A percentile compares a stretch with the other conserved stretches of the same genome.
Conservation (phyloP, 2,797 vertebrate species). For the Steatocranus sp. region DNA sequence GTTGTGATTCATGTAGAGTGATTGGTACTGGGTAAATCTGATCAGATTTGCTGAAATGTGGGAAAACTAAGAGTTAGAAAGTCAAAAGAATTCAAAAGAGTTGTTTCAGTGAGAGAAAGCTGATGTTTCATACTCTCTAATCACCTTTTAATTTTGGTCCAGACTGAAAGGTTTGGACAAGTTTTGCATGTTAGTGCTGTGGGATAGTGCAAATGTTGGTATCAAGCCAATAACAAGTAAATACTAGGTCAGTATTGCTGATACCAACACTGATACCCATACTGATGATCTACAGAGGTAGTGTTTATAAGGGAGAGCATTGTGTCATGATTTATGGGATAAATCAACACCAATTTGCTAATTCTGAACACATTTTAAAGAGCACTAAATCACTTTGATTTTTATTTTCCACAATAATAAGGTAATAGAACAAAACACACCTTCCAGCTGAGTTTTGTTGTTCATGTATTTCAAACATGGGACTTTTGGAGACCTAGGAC, state of each 20-base stretch:
- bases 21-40: neutral
- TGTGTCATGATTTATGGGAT: neutral
- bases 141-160: neutral
- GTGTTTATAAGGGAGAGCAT: neutral
- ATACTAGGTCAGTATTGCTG: neutral
- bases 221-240: neutral
- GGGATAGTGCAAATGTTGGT: neutral
- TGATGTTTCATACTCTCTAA: neutral
- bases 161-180: neutral
- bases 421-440: neutral
- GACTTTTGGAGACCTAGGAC: no score
- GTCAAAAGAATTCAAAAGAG: neutral
- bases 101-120: neutral
- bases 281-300: neutral
- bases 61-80: neutral
- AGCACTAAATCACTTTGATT: neutral
- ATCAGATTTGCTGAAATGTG: neutral
- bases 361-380: neutral
- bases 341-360: neutral
- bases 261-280: neutral
- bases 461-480: neutral
- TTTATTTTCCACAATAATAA: neutral
- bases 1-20: neutral
- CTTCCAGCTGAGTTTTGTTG: neutral
- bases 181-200: neutral